phyloP scores from a whole-genome alignment of 92 coral and sea anemone genomes.

The Porites divaricata region DNA sequence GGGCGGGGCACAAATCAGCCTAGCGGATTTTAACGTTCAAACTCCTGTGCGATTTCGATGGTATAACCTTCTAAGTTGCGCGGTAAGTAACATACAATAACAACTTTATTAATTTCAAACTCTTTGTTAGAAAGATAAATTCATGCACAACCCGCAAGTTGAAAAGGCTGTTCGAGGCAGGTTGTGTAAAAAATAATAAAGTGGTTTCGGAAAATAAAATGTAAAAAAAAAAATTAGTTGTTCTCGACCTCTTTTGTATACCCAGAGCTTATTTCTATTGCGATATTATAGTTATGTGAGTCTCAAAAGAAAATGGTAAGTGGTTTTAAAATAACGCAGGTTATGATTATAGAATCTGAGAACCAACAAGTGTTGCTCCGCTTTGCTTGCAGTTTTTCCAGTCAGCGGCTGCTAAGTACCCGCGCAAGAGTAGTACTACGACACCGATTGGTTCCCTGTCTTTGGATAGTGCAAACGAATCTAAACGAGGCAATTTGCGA shows the following conservation, averaged over 20 bases:
- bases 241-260: too few relatives aligned
- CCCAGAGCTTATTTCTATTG: too few relatives aligned
- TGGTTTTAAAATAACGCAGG: background rate
- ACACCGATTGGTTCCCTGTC: constrained; percentile 13
- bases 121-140: too few relatives aligned
- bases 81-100: constrained; percentile 63
- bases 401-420: constrained; percentile 75
- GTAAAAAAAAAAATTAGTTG: too few relatives aligned
- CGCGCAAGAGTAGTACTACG: constrained; percentile 33
- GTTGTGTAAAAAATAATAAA: too few relatives aligned
- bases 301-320: too few relatives aligned
- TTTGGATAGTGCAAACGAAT: constrained; percentile 60
- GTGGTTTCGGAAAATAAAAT: too few relatives aligned
- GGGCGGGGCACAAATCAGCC: constrained; percentile 94
- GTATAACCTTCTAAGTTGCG: constrained; percentile 88
- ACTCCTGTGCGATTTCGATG: constrained; percentile 87
- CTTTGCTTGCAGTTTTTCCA: constrained; percentile 67
- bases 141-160: too few relatives aligned
- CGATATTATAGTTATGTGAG: too few relatives aligned
- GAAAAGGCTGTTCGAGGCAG: too few relatives aligned
- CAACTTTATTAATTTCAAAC: too few relatives aligned
- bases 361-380: background rate
- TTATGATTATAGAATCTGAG: background rate
- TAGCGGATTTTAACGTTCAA: constrained; percentile 87
- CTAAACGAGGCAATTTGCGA: constrained; percentile 65